These are phyloP conservation scores for Carlito syrichta DNA, from an alignment of 2,113 vertebrate species.

Conservation along the genomic window DNA sequence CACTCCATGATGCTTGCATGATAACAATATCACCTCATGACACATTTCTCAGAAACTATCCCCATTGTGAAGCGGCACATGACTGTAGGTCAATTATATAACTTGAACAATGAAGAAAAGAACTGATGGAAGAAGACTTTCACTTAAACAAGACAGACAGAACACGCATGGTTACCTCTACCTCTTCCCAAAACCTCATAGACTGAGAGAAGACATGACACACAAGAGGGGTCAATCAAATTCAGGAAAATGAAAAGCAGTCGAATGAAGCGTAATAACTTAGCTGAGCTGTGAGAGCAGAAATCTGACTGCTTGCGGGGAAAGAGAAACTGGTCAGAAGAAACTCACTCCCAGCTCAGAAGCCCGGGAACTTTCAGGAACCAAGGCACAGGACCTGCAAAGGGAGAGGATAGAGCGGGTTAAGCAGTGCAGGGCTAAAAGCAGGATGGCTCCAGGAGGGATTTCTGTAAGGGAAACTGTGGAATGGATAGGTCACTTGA, in stretches of 20 bases:
- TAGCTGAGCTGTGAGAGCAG: not conserved
- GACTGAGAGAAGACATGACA: not conserved
- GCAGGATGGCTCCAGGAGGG: not conserved
- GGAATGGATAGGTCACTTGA: not conserved
- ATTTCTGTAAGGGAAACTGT: not conserved
- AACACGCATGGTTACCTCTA: not conserved
- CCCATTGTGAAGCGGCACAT: not conserved
- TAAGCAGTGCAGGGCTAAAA: not conserved
- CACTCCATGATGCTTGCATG: not conserved
- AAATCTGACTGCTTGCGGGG: not conserved
- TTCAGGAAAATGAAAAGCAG: not conserved
- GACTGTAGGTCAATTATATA: not conserved
- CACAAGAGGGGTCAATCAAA: not conserved
- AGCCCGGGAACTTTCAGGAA: not conserved
- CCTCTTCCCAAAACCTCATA: not conserved
- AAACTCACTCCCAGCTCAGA: not conserved
- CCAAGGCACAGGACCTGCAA: not conserved
- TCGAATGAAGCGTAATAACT: not conserved
- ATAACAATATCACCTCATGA: not conserved
- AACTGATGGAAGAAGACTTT: not conserved
- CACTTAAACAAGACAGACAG: not conserved
- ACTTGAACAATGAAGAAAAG: not conserved
- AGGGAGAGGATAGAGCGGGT: too few relatives aligned
- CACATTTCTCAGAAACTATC: not conserved
- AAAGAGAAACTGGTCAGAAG: not conserved